These are phyloP conservation scores for Acropternis orthonyx DNA, from an alignment of 2,797 vertebrate genomes.

Conservation along the genomic window DNA sequence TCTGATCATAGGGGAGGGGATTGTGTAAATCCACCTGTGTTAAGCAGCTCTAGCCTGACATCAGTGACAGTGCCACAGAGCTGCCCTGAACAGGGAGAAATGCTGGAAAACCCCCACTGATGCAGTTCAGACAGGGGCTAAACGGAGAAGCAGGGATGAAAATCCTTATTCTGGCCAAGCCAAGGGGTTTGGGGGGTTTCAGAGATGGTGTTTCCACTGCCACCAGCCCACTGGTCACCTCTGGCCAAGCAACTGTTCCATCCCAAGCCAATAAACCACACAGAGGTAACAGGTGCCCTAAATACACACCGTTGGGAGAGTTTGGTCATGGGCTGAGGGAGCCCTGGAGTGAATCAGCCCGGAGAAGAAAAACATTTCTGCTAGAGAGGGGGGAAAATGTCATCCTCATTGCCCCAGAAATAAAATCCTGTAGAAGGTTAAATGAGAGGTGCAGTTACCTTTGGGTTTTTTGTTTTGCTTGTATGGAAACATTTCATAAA, in stretches of 20 bases:
- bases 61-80: neutral
- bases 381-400: neutral
- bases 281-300: neutral
- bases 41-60: neutral
- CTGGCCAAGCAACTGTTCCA: neutral
- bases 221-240: neutral
- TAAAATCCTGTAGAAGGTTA: neutral
- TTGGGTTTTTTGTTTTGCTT: neutral
- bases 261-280: neutral
- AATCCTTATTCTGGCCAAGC: neutral
- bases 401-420: neutral
- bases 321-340: neutral
- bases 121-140: neutral
- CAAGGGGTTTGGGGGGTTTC: neutral
- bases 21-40: rapidly evolving
- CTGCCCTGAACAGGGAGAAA: neutral
- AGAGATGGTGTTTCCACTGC: neutral
- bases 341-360: neutral
- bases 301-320: rapidly evolving
- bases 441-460: neutral
- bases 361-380: neutral
- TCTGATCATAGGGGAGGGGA: rapidly evolving
- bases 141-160: neutral
- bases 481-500: conserved; percentile 21
- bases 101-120: neutral